Base-by-base conservation (phyloP, 1,140 invertebrate species). In the Drepana arcuata region DNA sequence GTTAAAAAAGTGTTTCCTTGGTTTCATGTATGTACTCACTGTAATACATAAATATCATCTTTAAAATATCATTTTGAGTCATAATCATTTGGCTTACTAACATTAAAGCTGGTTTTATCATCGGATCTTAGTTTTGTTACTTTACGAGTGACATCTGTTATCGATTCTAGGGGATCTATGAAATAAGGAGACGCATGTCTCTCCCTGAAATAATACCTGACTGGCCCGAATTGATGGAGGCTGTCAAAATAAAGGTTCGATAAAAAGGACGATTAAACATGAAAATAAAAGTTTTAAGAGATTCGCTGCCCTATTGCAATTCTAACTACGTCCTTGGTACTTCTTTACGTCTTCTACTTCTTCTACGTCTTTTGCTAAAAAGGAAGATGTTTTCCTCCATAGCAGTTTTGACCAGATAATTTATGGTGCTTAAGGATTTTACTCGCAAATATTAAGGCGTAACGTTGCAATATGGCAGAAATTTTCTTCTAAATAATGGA, bases 191-290 rank as follows among this genome's bases (percentile, higher is more conserved):
- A 83, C 86, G 86, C 48, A 83, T 86, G 80, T 87, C 86, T 72
- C 81, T 88, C 41, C 74, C 82, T 50, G 87, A 89, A 80, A 65
- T 88, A 72, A 87, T 88, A 74, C 81, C 79, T 53, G 87, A 88
- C 84, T 89, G 86, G 87, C 88, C 87, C 57, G 83, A 54, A 56
- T 85, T 89, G 78, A 75, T 85, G 69, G 83, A 86, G 67, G 68
- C 83, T 78, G 83, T 84, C 57, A 86, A 85, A 83, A 72, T 81
- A 72, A 87, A 88, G 87, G 87, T 88, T 87, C 85, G 87, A 74
- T 83, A 65, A 79, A 75, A 74, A 60, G 62, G 62, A 66, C 51
- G 50, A 45, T 57, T 72, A 71, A 75, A 75, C 60, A 39, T 48
- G 59, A 65, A 64, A 24, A 14, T 59, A 35, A 54, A 59, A 61